A percentile compares a stretch with the other conserved stretches of the same genome.
These are phyloP conservation scores for Sinodicranocentrus sp. DNA, from an alignment of 2,888 invertebrate genomes.

Conservation along the genomic window DNA sequence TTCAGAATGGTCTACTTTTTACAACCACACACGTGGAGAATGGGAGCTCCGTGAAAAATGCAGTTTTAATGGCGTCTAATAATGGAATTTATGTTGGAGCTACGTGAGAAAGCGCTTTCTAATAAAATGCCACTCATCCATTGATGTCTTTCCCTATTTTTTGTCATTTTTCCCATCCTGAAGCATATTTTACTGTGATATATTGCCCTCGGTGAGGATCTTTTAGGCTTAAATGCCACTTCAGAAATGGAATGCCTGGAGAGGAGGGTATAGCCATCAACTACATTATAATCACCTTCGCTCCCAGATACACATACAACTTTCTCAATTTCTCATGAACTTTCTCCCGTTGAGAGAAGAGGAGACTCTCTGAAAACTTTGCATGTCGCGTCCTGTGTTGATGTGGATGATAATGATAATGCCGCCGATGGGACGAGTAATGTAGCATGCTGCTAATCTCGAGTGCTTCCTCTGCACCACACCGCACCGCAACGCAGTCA, in stretches of 20 bases:
- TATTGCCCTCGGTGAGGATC: conserved; percentile 48
- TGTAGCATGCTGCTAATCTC: conserved; percentile 24
- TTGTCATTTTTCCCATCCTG: not conserved
- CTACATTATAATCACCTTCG: conserved; percentile 22
- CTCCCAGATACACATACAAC: not conserved
- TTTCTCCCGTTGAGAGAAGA: not conserved
- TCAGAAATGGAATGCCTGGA: not conserved
- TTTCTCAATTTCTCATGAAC: not conserved
- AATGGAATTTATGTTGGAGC: too few relatives aligned
- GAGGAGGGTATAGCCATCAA: not conserved
- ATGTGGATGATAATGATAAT: conserved; percentile 35
- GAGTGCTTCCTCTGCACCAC: conserved; percentile 4
- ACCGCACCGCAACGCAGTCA: not conserved
- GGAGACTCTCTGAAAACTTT: conserved; percentile 19
- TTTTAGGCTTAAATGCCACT: conserved; percentile 37
- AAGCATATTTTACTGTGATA: conserved; percentile 32
- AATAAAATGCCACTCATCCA: not conserved
- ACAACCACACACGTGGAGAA: too few relatives aligned
- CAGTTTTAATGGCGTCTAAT: not conserved
- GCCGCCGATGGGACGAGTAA: conserved; percentile 29
- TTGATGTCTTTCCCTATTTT: not conserved
- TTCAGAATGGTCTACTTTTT: too few relatives aligned
- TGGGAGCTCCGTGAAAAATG: not conserved
- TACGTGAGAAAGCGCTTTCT: too few relatives aligned
- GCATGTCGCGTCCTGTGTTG: conserved; percentile 47